Base-by-base conservation (phyloP, 2,113 vertebrate genomes). In the Tyto alba region DNA sequence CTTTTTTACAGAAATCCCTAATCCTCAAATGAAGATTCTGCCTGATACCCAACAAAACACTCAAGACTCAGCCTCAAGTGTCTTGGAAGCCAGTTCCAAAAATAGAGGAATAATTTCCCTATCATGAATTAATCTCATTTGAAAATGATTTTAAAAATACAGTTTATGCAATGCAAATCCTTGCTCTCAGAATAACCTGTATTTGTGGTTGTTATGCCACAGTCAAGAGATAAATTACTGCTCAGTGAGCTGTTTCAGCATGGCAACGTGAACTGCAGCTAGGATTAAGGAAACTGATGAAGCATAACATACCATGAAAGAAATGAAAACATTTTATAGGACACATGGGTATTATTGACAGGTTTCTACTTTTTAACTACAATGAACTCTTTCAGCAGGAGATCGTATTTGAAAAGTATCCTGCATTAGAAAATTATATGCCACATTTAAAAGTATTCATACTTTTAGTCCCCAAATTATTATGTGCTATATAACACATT, bases 61-160 rank as follows among this genome's bases (percentile, higher is more conserved):
- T 97, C 92, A 77, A 97, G 74, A 52, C 6, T 56, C 77, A 89
- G 43, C 63, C 89, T 96, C 76, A 66, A 93, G 90, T 85, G 88
- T 93, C 84, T 96, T 92, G 82, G 94, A 97, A 92, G 81, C 83
- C 69, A 88, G 78, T 84, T 89, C 95, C 93, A 95, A 97, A 98
- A 97, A 97, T 97, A 97, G 96, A 79, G 75, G 88, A 92, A 96
- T 97, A 88, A 67, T 95, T 97, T 97, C 75, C 77, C 63, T 96
- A 94, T 97, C 84, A 34, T 88, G 95, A 98, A 98, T 97, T 97
- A 97, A 98, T 98, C 95, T 97, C 91, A 97, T 96, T 97, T 97
- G 85, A 88, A 98, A 96, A 97, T 96, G 52, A 95, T 97, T 97
- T 97, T 86, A 36, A 95, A 97, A 97, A 96, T 92, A 89, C 89